Percentiles rank a stretch among this genome's conserved stretches.
Conservation (phyloP, 2,888 invertebrate genomes). For the Philopedon plagiatum region DNA sequence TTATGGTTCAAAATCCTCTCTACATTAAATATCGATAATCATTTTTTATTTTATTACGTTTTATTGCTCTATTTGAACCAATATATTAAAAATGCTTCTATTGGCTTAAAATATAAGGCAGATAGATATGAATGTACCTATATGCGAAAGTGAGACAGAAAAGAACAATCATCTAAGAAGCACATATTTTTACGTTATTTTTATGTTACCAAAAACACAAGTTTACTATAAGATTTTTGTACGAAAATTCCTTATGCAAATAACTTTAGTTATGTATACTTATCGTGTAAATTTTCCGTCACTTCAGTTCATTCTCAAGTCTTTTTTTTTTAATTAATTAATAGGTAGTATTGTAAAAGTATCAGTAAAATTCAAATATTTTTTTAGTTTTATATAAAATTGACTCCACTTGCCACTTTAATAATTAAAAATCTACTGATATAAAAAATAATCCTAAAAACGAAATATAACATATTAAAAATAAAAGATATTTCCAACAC, state of each 20-base stretch:
- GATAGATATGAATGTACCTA: constrained; percentile 8
- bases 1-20: background rate
- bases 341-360: background rate
- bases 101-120: constrained; percentile 4
- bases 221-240: constrained; percentile 32
- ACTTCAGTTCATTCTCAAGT: constrained; percentile 16
- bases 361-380: background rate
- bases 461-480: too few species aligned
- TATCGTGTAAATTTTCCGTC: constrained; percentile 13
- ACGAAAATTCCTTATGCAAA: constrained; percentile 47
- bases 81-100: background rate
- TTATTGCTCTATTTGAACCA: background rate
- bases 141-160: constrained; percentile 17
- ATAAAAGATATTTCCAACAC: background rate
- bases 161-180: constrained; percentile 26
- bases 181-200: constrained; percentile 29
- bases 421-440: background rate
- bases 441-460: too few species aligned
- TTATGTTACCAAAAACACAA: constrained; percentile 27
- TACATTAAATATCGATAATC: background rate
- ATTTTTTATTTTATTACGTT: background rate
- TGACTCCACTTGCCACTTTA: background rate
- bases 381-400: background rate
- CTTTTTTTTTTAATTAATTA: too few species aligned
- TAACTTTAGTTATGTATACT: constrained; percentile 29